These are phyloP conservation scores for Leucoma salicis DNA, from an alignment of 2,888 invertebrate genomes.

Conservation along the genomic window DNA sequence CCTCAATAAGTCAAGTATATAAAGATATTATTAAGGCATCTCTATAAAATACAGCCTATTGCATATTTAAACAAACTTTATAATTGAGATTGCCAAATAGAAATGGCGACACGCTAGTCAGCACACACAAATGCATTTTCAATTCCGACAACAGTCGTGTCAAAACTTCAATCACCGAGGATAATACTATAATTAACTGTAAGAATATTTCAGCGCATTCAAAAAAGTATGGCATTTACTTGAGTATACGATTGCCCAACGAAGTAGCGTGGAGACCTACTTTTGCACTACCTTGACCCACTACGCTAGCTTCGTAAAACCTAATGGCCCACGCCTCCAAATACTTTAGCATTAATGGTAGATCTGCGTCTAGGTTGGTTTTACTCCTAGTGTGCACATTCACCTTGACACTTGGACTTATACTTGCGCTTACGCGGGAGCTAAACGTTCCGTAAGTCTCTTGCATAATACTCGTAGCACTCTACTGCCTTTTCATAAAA, in stretches of 20 bases:
- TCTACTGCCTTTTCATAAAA: no score
- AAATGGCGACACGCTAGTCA: conserved; percentile 21
- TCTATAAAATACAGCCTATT: conserved; percentile 1
- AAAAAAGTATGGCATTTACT: conserved; percentile 26
- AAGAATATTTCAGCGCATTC: conserved; percentile 30
- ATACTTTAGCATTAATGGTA: conserved; percentile 25
- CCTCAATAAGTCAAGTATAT: no score
- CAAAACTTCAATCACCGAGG: conserved; percentile 40
- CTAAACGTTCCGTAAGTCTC: no score
- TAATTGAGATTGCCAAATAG: conserved; percentile 28
- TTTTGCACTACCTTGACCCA: conserved; percentile 36
- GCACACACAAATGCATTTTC: conserved; percentile 17
- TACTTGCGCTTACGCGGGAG: no score
- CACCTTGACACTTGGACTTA: conserved; percentile 16
- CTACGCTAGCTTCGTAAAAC: conserved; percentile 30
- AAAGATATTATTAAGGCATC: no score
- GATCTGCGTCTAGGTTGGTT: conserved; percentile 20
- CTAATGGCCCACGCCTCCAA: conserved; percentile 29
- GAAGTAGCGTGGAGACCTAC: conserved; percentile 26
- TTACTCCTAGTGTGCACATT: conserved; percentile 15
- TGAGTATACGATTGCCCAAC: conserved; percentile 34
- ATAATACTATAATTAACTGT: conserved; percentile 37
- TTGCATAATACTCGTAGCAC: no score
- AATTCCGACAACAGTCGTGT: conserved; percentile 27
- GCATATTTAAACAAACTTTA: conserved; percentile 19